Base-by-base conservation (phyloP, 1,140 invertebrate genomes). In the Papilio machaon region DNA sequence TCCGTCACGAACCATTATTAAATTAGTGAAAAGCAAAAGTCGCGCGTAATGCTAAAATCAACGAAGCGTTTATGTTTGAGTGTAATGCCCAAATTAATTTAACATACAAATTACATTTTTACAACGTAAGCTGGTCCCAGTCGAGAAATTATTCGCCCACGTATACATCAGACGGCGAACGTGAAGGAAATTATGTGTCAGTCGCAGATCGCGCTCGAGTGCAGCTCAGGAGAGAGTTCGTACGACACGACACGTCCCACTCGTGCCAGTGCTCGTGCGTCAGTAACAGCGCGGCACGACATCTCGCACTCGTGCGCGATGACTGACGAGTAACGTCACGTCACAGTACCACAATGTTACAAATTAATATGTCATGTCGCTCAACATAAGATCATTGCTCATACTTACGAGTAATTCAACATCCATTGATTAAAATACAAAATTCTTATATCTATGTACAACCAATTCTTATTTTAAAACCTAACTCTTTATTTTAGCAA, bases 131-230 rank as follows among this genome's bases (percentile, higher is more conserved):
- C 64, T 3, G 13, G 11, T 35, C 64, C 23, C 64, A 3, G 9
- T 6, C 23, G 11, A 30, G 64, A 9, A 67, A 67, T 67, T 23
- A 64, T 23, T 67, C 64, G 23, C 4, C 64, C 64, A 35, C 64
- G 64, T 67, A 30, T 30, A 67, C 58, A 19, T 60, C 10, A 13
- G 23, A 38, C 23, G 64, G 64, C 64, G 23, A 67, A 35, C 64
- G 64, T 35, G 23, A 35, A 67, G 64, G 64, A 67, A 67, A 67
- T 67, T 67, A 67, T 35, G 64, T 67, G 64, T 67, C 64, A 67
- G 64, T 35, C 30, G 64, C 64, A 67, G 64, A 67, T 67, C 58
- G 54, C 54, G 19, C 64, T 67, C 64, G 23, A 35, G 64, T 67
- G 17, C 52, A 54, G 15, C 17, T 2, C 64, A n/a, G n/a, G 64